phyloP scores from a whole-genome alignment of 2,113 vertebrate species.

The Vulpes vulpes region DNA sequence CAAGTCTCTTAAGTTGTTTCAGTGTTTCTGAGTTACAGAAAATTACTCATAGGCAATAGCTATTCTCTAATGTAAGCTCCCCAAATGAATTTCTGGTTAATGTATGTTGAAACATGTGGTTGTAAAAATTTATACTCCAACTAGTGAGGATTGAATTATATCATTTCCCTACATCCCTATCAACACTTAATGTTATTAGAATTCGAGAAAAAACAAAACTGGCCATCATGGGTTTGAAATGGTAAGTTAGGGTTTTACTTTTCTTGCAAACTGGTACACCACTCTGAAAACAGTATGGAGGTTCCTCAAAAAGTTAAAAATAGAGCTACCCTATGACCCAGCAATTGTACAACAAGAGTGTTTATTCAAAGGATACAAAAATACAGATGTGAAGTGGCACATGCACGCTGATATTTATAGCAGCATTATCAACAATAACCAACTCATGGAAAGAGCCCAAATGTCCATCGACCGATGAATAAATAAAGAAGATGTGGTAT shows the following conservation, averaged over 20 bases:
- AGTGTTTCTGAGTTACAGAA: background rate
- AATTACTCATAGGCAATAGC: background rate
- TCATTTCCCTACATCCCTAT: background rate
- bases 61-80: background rate
- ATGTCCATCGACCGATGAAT: no score
- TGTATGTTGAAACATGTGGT: background rate
- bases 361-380: no score
- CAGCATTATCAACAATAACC: no score
- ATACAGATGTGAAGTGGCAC: no score
- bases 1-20: background rate
- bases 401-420: no score
- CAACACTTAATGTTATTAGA: background rate
- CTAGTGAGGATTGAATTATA: background rate
- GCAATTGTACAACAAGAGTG: no score
- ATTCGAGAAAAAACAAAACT: background rate
- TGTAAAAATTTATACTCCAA: background rate
- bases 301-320: no score
- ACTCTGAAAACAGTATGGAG: no score
- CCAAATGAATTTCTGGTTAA: background rate
- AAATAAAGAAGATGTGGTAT: no score
- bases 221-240: background rate
- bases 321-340: no score
- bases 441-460: no score
- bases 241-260: background rate
- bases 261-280: background rate